These are phyloP conservation scores for Zaprionus vittiger DNA, from an alignment of 1,140 invertebrate genomes.

Conservation along the genomic window DNA sequence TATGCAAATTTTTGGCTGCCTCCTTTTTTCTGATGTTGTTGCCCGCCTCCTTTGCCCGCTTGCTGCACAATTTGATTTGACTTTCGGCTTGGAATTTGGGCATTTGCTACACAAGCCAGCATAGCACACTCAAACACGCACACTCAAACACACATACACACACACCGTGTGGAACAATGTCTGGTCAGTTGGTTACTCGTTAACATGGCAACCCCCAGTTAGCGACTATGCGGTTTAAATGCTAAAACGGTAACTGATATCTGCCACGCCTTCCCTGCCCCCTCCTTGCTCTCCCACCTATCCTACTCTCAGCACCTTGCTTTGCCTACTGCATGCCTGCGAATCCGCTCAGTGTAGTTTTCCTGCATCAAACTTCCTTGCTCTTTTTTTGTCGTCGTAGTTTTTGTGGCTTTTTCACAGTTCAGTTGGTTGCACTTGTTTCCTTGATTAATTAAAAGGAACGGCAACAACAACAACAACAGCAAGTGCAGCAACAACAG, in stretches of 20 bases:
- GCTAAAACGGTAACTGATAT: constrained; percentile 65
- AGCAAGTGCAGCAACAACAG: too few relatives aligned
- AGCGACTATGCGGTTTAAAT: constrained; percentile 44
- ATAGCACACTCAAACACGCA: not conserved
- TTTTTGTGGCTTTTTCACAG: constrained; percentile 17
- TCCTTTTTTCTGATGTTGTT: constrained; percentile 58
- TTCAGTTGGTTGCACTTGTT: constrained; percentile 72
- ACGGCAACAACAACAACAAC: constrained; percentile 10
- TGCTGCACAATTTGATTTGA: constrained; percentile 48
- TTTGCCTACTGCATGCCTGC: not conserved
- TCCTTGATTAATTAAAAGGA: constrained; percentile 76
- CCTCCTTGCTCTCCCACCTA: not conserved
- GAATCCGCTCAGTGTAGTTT: constrained; percentile 41
- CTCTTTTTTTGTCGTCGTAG: constrained; percentile 22
- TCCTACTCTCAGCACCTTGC: not conserved
- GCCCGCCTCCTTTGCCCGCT: constrained; percentile 11
- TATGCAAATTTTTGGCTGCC: constrained; percentile 79
- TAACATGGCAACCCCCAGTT: constrained; percentile 50
- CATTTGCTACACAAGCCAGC: constrained; percentile 31
- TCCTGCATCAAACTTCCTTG: not conserved
- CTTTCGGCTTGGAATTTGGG: constrained; percentile 63
- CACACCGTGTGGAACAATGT: not conserved
- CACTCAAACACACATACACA: not conserved
- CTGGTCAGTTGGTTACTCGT: constrained; percentile 32
- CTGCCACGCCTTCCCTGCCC: not conserved